Evolutionary conservation across 2,888 invertebrate genomes (phyloP).

Genomic region (Chymomyza fuscimana): DNA sequence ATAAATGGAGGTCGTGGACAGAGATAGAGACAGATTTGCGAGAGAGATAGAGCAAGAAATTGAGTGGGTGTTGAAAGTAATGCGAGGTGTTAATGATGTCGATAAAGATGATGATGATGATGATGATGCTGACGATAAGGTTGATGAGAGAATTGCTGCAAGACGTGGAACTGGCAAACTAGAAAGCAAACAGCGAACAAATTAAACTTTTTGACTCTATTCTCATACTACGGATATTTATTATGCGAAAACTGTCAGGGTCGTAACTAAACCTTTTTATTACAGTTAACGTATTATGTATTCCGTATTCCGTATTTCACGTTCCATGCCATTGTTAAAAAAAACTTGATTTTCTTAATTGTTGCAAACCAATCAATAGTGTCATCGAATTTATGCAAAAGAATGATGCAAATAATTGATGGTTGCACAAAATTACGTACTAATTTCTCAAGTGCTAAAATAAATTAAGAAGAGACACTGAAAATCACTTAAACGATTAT

Average conservation of each 20-base stretch:
- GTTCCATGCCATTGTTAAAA: background rate
- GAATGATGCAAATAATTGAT: constrained; percentile 43
- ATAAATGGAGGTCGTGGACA: background rate
- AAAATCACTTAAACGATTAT: background rate
- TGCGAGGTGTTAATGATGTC: constrained; percentile 1
- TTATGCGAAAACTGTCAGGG: background rate
- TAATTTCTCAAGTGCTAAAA: constrained; percentile 38
- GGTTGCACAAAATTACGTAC: constrained; percentile 50
- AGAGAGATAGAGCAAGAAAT: constrained; percentile 22
- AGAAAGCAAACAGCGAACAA: background rate
- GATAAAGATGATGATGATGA: background rate
- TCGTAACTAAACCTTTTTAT: background rate
- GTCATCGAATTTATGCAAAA: constrained; percentile 45
- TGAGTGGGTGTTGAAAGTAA: constrained; percentile 19
- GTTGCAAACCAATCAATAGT: constrained; percentile 33
- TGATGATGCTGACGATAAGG: background rate
- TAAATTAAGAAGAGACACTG: background rate
- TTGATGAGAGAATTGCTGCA: background rate
- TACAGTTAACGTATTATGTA: background rate
- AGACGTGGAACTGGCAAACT: background rate
- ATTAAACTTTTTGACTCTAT: background rate
- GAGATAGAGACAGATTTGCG: background rate
- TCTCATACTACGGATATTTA: background rate
- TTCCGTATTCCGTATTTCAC: background rate
- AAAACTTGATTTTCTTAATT: constrained; percentile 17